Percentiles rank a stretch among this genome's conserved stretches.
Evolutionary conservation across 1,140 invertebrate genomes (phyloP).

Genomic region (Anthonomus grandis): DNA sequence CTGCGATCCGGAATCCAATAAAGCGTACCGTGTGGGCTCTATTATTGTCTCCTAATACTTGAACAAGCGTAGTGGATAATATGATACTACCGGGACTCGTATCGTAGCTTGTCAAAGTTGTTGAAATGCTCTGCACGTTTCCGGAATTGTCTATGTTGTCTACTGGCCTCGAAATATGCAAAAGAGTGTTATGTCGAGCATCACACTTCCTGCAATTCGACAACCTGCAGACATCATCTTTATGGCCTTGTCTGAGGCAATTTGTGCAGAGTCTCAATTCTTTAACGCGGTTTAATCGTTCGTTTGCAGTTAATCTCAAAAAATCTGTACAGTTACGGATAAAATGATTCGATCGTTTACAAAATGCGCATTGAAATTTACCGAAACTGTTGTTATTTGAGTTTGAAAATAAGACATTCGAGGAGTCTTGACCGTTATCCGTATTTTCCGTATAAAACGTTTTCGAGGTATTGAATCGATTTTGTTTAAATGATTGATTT

Average conservation of each 20-base stretch:
- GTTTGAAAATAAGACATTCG: no score
- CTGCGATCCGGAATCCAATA: background rate
- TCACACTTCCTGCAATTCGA: constrained; percentile 8
- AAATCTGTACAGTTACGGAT: constrained; percentile 13
- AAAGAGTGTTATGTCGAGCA: constrained; percentile 1
- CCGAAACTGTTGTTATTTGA: no score
- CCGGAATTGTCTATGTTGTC: no score
- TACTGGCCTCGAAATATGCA: no score
- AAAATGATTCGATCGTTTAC: constrained; percentile 2
- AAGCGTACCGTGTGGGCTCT: background rate
- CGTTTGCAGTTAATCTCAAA: constrained; percentile 4
- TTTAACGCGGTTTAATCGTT: background rate
- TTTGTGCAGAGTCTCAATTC: constrained; percentile 7
- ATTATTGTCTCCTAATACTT: background rate
- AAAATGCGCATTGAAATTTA: background rate
- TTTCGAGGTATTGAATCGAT: no score
- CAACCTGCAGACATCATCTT: background rate
- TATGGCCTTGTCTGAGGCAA: background rate
- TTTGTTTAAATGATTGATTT: no score
- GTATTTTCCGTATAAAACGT: no score
- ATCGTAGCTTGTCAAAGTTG: background rate
- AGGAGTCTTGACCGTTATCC: no score
- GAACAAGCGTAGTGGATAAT: background rate
- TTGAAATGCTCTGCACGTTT: background rate
- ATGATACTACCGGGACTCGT: background rate